Conservation (phyloP, 1,140 invertebrate species). For the Dinothrombium tinctorium region DNA sequence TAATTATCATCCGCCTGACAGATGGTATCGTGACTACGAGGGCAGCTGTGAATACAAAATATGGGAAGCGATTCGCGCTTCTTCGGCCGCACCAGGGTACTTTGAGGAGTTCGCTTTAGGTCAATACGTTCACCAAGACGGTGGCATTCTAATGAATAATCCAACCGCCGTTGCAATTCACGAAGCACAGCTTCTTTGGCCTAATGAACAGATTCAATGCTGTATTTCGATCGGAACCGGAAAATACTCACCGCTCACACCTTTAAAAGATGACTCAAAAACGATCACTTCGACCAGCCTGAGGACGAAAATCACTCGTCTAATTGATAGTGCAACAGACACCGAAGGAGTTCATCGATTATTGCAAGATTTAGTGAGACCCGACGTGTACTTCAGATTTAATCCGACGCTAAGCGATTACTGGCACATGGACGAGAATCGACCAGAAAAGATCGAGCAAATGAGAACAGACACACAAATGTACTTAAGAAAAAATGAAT, state of each 20-base stretch:
- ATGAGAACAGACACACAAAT: slow-evolving; percentile 33
- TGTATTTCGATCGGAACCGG: slow-evolving; percentile 74
- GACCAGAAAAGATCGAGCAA: slow-evolving; percentile 28
- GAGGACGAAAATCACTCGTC: slow-evolving; percentile 49
- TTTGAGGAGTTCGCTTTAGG: slow-evolving; percentile 60
- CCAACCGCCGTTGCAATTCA: slow-evolving; percentile 67
- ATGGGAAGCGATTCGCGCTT: slow-evolving; percentile 73
- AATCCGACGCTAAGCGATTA: slow-evolving; percentile 69
- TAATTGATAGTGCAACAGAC: slow-evolving; percentile 63
- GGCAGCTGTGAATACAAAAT: slow-evolving; percentile 44
- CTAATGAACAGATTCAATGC: slow-evolving; percentile 47
- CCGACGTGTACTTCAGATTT: slow-evolving; percentile 56
- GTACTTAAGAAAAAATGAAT: slow-evolving; percentile 50
- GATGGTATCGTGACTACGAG: slow-evolving; percentile 40
- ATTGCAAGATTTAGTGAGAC: slow-evolving; percentile 51
- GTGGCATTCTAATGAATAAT: slow-evolving; percentile 69
- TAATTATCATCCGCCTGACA: slow-evolving; percentile 56
- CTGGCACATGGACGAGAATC: slow-evolving; percentile 55
- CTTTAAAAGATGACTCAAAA: slow-evolving; percentile 3
- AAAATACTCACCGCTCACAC: slow-evolving; percentile 22
- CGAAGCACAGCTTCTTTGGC: slow-evolving; percentile 64
- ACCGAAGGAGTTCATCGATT: slow-evolving; percentile 61
- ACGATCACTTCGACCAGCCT: slow-evolving; percentile 19
- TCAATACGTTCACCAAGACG: slow-evolving; percentile 57
- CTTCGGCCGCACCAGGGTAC: slow-evolving; percentile 73